phyloP scores from a whole-genome alignment of 2,888 invertebrate species.

The Teinopalpus imperialis region DNA sequence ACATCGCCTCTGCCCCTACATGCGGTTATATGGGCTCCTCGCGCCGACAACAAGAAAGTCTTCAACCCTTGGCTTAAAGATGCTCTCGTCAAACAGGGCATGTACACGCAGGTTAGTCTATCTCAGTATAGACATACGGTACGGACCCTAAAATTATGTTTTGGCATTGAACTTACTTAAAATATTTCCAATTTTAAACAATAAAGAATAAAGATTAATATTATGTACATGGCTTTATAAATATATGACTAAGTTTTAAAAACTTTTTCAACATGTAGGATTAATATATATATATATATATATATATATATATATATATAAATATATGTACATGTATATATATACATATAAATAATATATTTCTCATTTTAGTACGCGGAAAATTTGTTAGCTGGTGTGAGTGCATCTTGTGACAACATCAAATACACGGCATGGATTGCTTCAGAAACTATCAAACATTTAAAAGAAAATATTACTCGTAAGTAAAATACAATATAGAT shows the following conservation, averaged over 20 bases:
- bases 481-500: slow-evolving; percentile 42
- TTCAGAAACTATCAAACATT: slow-evolving; percentile 67
- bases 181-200: no score
- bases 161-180: no score
- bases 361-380: slow-evolving; percentile 84
- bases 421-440: slow-evolving; percentile 75
- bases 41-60: slow-evolving; percentile 90
- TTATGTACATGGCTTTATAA: no score
- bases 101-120: slow-evolving; percentile 87
- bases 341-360: no score
- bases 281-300: no score
- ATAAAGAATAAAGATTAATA: no score
- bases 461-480: slow-evolving; percentile 68
- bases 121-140: not conserved
- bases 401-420: slow-evolving; percentile 84
- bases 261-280: no score
- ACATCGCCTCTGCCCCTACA: slow-evolving; percentile 89
- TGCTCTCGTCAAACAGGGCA: slow-evolving; percentile 93
- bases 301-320: no score
- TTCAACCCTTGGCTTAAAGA: slow-evolving; percentile 96
- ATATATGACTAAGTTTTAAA: no score
- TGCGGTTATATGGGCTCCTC: slow-evolving; percentile 94
- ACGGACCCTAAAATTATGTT: no score
- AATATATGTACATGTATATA: no score
- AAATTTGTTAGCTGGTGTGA: slow-evolving; percentile 86